Evolutionary conservation across 2,797 vertebrate species (phyloP).

Genomic region (Gymnoscopelus braueri): DNA sequence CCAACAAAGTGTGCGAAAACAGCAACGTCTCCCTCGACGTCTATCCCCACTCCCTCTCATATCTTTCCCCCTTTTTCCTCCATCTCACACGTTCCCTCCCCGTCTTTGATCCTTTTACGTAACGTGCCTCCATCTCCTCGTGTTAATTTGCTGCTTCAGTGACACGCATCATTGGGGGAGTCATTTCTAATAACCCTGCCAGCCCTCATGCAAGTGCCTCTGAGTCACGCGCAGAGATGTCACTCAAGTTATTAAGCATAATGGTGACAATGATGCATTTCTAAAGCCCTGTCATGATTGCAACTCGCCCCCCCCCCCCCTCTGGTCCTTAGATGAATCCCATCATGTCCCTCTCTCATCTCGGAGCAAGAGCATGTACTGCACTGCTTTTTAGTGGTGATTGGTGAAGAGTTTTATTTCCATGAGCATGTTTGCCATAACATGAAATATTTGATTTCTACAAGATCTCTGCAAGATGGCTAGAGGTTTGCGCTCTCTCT

Average conservation of each 20-base stretch:
- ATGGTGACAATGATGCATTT: constrained; percentile 73
- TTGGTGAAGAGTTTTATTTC: constrained; percentile 68
- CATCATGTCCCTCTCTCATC: constrained; percentile 48
- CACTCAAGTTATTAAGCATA: constrained; percentile 81
- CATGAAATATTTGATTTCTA: constrained; percentile 58
- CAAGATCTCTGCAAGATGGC: constrained; percentile 48
- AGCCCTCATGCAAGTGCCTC: constrained; percentile 67
- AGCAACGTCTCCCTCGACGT: constrained; percentile 66
- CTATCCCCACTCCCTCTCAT: constrained; percentile 39
- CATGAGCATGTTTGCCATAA: constrained; percentile 53
- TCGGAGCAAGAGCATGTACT: constrained; percentile 55
- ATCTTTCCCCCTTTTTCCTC: constrained; percentile 23
- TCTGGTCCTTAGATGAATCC: constrained; percentile 44
- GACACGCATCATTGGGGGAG: constrained; percentile 83
- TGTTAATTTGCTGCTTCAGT: constrained; percentile 90
- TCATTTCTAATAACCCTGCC: constrained; percentile 79
- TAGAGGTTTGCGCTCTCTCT: neutral
- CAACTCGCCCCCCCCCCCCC: constrained; percentile 27
- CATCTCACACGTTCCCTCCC: constrained; percentile 36
- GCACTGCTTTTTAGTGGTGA: constrained; percentile 52
- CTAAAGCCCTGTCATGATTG: constrained; percentile 65
- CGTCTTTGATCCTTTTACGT: constrained; percentile 55
- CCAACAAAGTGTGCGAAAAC: constrained; percentile 67
- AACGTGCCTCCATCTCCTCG: constrained; percentile 73
- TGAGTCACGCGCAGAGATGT: constrained; percentile 71